These are phyloP conservation scores for Hormiphora californensis DNA, from an alignment of 37 sponge, comb jelly and placozoan genomes.

Conservation along the genomic window DNA sequence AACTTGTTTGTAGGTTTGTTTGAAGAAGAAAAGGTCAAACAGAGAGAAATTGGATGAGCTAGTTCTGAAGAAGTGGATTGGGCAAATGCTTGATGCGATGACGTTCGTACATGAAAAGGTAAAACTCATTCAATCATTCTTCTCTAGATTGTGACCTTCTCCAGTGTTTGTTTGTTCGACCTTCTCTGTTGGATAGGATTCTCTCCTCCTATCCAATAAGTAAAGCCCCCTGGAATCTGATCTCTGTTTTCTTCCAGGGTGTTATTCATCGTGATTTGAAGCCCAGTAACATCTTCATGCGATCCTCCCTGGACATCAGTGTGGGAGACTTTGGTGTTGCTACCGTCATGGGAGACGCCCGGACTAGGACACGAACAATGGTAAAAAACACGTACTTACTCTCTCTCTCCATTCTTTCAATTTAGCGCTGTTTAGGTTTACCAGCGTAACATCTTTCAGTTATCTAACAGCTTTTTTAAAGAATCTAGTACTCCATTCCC, in stretches of 20 bases:
- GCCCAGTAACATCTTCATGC: slow-evolving; percentile 78
- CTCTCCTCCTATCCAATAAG: neutral
- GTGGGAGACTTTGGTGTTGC: slow-evolving; percentile 84
- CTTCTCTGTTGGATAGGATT: too few species aligned
- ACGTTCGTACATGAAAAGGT: slow-evolving; percentile 64
- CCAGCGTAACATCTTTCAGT: too few species aligned
- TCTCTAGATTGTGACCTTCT: neutral
- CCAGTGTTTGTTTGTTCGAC: neutral
- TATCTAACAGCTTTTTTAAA: too few species aligned
- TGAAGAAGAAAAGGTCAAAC: slow-evolving; percentile 10
- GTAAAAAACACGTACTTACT: neutral
- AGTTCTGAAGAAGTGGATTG: slow-evolving; percentile 76
- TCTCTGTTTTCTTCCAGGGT: neutral
- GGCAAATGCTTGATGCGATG: slow-evolving; percentile 78
- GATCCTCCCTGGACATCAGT: slow-evolving; percentile 56
- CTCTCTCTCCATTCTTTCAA: neutral
- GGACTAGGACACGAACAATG: slow-evolving; percentile 62
- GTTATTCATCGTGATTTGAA: slow-evolving; percentile 63
- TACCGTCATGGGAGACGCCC: slow-evolving; percentile 64
- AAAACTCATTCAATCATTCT: slow-evolving; percentile 61
- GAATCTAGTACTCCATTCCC: too few species aligned
- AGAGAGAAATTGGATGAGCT: slow-evolving; percentile 48
- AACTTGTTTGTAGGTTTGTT: slow-evolving; percentile 58
- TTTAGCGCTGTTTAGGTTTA: neutral
- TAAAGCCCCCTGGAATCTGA: neutral